phyloP scores from a whole-genome alignment of 2,888 invertebrate genomes.

The Lasioglossum lativentre region DNA sequence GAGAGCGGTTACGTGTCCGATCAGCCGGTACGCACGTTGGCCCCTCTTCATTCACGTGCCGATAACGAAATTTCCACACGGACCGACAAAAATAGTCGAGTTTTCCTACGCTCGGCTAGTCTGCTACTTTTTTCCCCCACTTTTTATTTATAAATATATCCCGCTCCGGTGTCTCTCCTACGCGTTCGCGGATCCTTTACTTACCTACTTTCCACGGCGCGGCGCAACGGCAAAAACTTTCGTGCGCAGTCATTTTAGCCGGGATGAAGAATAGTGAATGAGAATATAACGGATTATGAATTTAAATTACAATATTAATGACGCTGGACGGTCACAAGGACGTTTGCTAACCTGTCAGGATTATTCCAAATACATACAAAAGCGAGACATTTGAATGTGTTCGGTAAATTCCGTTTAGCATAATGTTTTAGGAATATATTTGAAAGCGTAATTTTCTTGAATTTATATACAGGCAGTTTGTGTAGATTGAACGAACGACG shows the following conservation, averaged over 20 bases:
- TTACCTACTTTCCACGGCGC: background rate
- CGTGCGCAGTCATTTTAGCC: background rate
- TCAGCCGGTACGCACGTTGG: background rate
- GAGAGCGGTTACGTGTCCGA: constrained; percentile 16
- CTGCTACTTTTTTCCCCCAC: too few species aligned
- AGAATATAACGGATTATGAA: background rate
- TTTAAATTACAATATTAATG: background rate
- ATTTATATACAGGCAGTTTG: background rate
- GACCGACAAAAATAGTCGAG: background rate
- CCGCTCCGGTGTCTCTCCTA: background rate
- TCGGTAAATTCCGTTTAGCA: background rate
- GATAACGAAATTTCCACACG: constrained; percentile 5
- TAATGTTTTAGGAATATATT: background rate
- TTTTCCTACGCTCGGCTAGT: too few species aligned
- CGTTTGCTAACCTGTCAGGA: background rate
- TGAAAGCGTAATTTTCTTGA: background rate
- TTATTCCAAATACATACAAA: background rate
- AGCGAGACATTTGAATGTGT: background rate
- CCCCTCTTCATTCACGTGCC: background rate
- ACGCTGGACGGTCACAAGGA: background rate
- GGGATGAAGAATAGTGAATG: background rate
- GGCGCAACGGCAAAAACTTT: background rate
- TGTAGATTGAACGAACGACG: background rate
- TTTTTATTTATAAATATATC: constrained; percentile 22
- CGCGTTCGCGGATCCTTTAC: background rate